These are phyloP conservation scores for Contarinia nasturtii DNA, from an alignment of 1,140 invertebrate genomes.

Conservation along the genomic window DNA sequence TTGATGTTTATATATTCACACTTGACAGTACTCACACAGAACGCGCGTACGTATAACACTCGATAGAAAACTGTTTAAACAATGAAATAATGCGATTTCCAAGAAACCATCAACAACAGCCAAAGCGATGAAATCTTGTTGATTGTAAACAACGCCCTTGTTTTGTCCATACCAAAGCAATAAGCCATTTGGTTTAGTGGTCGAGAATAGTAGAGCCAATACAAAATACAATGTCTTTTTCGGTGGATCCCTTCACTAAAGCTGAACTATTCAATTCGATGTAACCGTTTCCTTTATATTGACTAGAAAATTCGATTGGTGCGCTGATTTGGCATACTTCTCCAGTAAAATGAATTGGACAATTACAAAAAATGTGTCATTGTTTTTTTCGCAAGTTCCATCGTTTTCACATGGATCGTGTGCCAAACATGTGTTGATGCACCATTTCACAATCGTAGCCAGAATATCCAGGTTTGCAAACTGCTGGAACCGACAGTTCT, in stretches of 20 bases:
- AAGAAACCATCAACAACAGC: constrained; percentile 55
- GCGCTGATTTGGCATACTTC: constrained; percentile 56
- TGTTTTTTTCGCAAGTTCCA: constrained; percentile 45
- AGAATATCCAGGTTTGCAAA: constrained; percentile 29
- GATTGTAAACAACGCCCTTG: constrained; percentile 32
- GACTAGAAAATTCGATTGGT: constrained; percentile 38
- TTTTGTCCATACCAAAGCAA: constrained; percentile 80
- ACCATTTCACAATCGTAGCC: constrained; percentile 49
- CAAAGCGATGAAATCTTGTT: constrained; percentile 52
- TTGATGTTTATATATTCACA: no score
- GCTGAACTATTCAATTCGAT: constrained; percentile 47
- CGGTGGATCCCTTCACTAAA: constrained; percentile 40
- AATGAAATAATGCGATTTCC: no score
- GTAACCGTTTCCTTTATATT: constrained; percentile 70
- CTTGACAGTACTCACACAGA: no score
- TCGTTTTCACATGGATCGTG: constrained; percentile 57
- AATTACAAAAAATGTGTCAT: constrained; percentile 50
- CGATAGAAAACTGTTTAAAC: no score
- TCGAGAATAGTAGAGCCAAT: constrained; percentile 54
- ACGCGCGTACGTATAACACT: no score
- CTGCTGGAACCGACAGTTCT: constrained; percentile 24
- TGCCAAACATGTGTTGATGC: constrained; percentile 33
- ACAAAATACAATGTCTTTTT: constrained; percentile 34
- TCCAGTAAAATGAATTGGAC: constrained; percentile 56
- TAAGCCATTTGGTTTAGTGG: constrained; percentile 55